phyloP scores from a whole-genome alignment of 1,140 invertebrate species.

The Theocolax elegans region DNA sequence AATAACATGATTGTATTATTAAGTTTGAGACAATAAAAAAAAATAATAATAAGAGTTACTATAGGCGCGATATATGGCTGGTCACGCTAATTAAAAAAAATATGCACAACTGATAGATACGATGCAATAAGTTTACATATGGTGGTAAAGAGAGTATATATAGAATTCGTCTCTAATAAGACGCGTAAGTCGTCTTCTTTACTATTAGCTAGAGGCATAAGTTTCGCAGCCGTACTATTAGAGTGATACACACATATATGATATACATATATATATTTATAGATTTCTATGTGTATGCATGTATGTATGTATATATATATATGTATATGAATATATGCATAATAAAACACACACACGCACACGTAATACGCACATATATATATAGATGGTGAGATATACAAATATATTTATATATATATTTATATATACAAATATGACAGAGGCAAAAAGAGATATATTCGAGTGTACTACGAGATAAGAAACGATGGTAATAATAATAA shows the following conservation, averaged over 20 bases:
- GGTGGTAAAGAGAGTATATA: constrained; percentile 4
- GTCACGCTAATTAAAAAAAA: constrained; percentile 1
- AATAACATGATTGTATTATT: constrained; percentile 45
- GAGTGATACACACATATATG: not conserved
- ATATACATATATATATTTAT: not conserved
- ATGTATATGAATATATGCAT: no score
- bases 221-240: constrained; percentile 15
- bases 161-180: constrained; percentile 16
- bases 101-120: constrained; percentile 32
- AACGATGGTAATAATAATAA: no score
- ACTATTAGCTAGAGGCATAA: constrained; percentile 1
- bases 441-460: not conserved
- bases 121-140: constrained; percentile 22
- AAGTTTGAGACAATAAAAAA: constrained; percentile 12
- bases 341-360: constrained; percentile 8
- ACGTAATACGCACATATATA: not conserved
- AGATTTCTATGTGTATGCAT: not conserved
- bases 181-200: constrained; percentile 2
- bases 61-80: not conserved
- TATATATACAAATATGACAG: no score
- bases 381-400: not conserved
- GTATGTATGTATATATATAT: no score
- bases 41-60: constrained; percentile 25
- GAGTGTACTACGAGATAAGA: not conserved
- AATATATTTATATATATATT: no score